Conservation (phyloP, 2,888 invertebrate genomes). For the Idaea aversata region DNA sequence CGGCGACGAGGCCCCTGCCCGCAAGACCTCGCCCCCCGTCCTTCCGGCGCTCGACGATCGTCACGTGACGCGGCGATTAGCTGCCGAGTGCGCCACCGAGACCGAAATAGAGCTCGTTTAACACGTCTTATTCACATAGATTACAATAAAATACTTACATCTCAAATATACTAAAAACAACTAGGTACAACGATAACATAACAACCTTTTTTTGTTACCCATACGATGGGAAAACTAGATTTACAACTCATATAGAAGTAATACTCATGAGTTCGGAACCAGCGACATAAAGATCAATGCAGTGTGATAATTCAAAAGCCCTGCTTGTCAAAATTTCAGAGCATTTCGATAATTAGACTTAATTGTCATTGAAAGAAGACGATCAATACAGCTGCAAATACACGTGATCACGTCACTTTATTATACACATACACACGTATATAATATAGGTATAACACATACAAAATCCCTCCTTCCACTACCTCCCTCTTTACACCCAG, state of each 20-base stretch:
- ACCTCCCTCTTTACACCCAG: slow-evolving; percentile 67
- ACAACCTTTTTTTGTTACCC: not conserved
- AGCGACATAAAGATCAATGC: not conserved
- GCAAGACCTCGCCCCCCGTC: slow-evolving; percentile 65
- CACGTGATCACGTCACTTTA: slow-evolving; percentile 78
- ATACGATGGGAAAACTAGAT: not conserved
- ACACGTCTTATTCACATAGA: slow-evolving; percentile 58
- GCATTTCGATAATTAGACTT: not conserved
- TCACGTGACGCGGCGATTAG: slow-evolving; percentile 79
- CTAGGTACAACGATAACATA: slow-evolving; percentile 5
- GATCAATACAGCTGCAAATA: slow-evolving; percentile 80
- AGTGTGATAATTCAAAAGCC: not conserved
- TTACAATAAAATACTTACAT: slow-evolving; percentile 48
- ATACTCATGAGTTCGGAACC: not conserved
- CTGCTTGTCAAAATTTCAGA: not conserved
- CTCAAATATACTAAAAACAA: slow-evolving; percentile 35
- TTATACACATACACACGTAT: slow-evolving; percentile 40
- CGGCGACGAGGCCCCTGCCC: slow-evolving; percentile 59
- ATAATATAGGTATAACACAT: not conserved
- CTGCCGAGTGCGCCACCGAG: slow-evolving; percentile 74
- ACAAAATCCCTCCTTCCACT: slow-evolving; percentile 67
- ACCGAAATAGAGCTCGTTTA: slow-evolving; percentile 73
- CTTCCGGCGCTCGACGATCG: slow-evolving; percentile 74
- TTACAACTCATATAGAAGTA: not conserved
- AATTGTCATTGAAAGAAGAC: slow-evolving; percentile 63